Conservation (phyloP, 2,113 vertebrate genomes). For the Eubucco bourcierii region DNA sequence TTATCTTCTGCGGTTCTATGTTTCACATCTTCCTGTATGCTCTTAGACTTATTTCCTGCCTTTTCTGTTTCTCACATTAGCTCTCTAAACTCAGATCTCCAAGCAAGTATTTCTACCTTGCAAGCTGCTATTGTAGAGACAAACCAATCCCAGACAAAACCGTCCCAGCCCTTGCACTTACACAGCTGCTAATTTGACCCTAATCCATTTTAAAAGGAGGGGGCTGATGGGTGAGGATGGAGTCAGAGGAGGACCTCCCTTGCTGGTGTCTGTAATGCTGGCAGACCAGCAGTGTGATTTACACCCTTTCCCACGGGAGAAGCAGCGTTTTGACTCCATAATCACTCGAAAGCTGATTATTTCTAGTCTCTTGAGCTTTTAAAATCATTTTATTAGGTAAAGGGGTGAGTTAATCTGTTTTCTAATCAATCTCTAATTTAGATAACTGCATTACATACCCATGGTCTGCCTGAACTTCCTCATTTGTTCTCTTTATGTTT, state of each 20-base stretch:
- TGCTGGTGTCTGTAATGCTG: not conserved
- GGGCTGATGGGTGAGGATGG: not conserved
- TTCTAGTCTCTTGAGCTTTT: slow-evolving; percentile 1
- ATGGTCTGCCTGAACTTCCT: slow-evolving; percentile 31
- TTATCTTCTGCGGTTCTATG: not conserved
- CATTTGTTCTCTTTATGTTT: not conserved
- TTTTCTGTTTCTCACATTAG: slow-evolving; percentile 1
- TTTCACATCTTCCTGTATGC: slow-evolving; percentile 39
- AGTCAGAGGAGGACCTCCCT: not conserved
- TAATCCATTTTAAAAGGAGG: slow-evolving; percentile 29
- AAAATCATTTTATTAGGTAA: slow-evolving; percentile 10
- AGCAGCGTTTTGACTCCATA: not conserved
- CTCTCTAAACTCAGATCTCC: not conserved
- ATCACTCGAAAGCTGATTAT: not conserved
- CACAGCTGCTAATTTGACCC: not conserved
- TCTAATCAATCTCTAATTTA: slow-evolving; percentile 6
- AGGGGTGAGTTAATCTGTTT: not conserved
- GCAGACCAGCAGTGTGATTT: not conserved
- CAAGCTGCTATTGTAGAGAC: not conserved
- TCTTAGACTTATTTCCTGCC: slow-evolving; percentile 22
- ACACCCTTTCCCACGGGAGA: not conserved
- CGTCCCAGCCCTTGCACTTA: slow-evolving; percentile 9
- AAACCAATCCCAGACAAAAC: slow-evolving; percentile 29
- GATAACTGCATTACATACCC: not conserved
- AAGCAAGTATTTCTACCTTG: slow-evolving; percentile 20